These are phyloP conservation scores for Willowsia nigromaculata DNA, from an alignment of 2,888 invertebrate species.

Conservation along the genomic window DNA sequence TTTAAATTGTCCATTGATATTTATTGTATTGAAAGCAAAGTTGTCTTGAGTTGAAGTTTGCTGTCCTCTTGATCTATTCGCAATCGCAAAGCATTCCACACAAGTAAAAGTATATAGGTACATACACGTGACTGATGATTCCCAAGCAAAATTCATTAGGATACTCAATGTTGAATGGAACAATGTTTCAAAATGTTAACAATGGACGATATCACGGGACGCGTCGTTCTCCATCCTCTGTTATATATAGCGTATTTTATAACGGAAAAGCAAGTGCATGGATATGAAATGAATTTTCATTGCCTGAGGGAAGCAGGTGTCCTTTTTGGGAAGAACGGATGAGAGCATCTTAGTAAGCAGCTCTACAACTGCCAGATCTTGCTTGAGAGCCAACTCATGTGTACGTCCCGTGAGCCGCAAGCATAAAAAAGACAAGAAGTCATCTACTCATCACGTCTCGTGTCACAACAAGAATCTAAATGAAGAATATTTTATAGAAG, in stretches of 20 bases:
- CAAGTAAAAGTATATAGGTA: too few species aligned
- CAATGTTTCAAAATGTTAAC: too few species aligned
- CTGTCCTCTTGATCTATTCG: too few species aligned
- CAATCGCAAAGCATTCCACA: too few species aligned
- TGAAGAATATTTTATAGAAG: too few species aligned
- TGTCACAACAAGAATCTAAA: background rate
- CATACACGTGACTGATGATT: too few species aligned
- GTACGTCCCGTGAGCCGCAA: background rate
- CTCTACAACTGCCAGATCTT: background rate
- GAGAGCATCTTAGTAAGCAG: background rate
- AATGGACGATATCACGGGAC: too few species aligned
- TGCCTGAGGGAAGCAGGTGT: background rate
- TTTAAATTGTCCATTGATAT: too few species aligned
- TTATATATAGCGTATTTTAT: background rate
- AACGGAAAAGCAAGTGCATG: background rate
- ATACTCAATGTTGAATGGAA: too few species aligned
- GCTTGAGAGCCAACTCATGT: background rate
- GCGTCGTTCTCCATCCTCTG: background rate
- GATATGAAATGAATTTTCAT: background rate
- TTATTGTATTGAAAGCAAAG: too few species aligned
- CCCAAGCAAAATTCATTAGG: too few species aligned
- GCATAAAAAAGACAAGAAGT: background rate
- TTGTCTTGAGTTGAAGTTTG: too few species aligned
- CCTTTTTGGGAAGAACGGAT: background rate
- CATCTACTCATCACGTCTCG: background rate